Base-by-base conservation (phyloP, 2,797 vertebrate species). In the Cryptoprocta ferox region DNA sequence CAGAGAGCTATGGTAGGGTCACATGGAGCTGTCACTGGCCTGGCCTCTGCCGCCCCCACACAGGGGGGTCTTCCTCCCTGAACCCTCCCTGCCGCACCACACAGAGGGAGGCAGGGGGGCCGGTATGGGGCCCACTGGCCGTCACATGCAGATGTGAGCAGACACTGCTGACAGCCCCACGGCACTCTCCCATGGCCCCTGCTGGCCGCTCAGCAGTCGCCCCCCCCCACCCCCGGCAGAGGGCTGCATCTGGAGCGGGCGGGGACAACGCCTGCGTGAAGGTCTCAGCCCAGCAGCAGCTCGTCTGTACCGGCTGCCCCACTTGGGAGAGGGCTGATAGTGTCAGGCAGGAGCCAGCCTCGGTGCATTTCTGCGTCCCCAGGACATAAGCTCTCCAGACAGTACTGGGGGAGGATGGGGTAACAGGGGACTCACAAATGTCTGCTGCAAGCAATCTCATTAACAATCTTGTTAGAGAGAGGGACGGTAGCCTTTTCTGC, bases 181-280 rank as follows among this genome's bases (percentile, higher is more conserved):
- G 37, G 13, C 6, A 3, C 15, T 73, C 63, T 18, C n/a, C 61
- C 61, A 35, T 7, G 48, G 39, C 6, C 37, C 39, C 79, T 50
- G 53, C 12, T 0, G 15, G 50, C 15, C 5, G 18, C n/a, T 45
- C 42, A 9, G 42, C 42, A 45, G 7, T 2, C 14, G 26, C 14
- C 37, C 8, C 13, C 48, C 48, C 48, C 48, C 11, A 48, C 42
- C 21, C 26, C 50, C 1, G 4, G 37, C 39, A 73, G 71, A 42
- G 32, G 50, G 42, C 73, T 73, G 24, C 16, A 12, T 7, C 0
- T 1, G 48, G 30, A 61, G 42, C 0, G 1, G 61, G 28, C n/a
- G 5, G 2, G 14, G 39, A 84, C 1, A 12, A 70, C 24, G 63
- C 79, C 79, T 48, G 28, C 9, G 28, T 42, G 53, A 15, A 2